Evolutionary conservation across 2,888 invertebrate species (phyloP), one percentile per base, ranked within the genome.

Genomic region (Hartigia nigra): DNA sequence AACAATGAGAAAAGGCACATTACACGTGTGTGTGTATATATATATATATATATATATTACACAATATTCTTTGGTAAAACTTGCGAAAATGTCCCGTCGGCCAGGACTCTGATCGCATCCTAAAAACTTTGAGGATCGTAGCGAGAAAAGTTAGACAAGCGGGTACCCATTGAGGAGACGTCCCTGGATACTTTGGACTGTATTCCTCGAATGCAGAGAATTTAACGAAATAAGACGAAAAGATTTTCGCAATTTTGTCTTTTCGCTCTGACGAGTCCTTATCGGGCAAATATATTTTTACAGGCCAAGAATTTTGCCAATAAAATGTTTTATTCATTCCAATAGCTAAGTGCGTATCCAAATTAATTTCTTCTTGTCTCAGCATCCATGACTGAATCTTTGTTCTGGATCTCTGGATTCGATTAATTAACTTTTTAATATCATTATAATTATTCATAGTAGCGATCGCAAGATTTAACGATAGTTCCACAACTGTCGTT

Each of bases 381-480:
- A 0, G 23, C 55, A 55, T 55, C 55, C 55, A 2, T 9, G 23
- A 55, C 55, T 55, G 55, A 55, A 55, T 23, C 55, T 0, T 9
- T 9, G 23, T 9, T 55, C 14, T 23, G 2, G 55, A 55, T 55
- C n/a, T 23, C 23, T 55, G 5, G 23, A 23, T 9, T 55, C 55
- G 55, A 55, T 23, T 72, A 72, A 72, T 72, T 31, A 23, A 72
- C 72, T 72, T 31, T 72, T 72, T 72, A 72, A 72, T 72, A 14
- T 5, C 12, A 12, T 72, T 2, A 23, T 12, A 31, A 72, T 34
- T 72, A 72, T 72, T 32, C 72, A 72, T 34, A 34, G 31, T 31
- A 9, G 72, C 55, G 23, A 9, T 55, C 23, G 14, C 55, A 9
- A 55, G 55, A 55, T 23, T 55, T 9, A 55, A 55, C 55, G 14